Evolutionary conservation across 2,113 vertebrate genomes (phyloP).

Genomic region (Cyanocitta stelleri): DNA sequence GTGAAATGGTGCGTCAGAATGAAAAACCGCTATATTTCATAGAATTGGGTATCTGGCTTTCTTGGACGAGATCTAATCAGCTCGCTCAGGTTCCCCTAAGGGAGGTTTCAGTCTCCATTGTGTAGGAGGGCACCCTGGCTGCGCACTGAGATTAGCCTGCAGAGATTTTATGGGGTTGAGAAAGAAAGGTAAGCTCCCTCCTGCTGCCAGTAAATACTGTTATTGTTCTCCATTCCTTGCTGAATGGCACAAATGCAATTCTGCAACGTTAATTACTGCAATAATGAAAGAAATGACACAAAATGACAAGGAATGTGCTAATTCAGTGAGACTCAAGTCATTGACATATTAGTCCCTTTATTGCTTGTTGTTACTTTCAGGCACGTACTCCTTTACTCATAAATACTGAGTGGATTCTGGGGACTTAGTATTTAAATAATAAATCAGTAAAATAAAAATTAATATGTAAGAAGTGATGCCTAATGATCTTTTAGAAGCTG

Average conservation of each 20-base stretch:
- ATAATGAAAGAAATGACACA: constrained; percentile 53
- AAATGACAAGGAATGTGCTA: constrained; percentile 54
- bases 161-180: constrained; percentile 45
- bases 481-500: neutral
- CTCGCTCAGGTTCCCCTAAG: neutral
- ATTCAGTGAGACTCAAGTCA: constrained; percentile 24
- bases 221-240: constrained; percentile 47
- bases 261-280: constrained; percentile 54
- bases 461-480: neutral
- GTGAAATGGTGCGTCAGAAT: neutral
- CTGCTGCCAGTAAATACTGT: constrained; percentile 62
- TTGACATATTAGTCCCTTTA: constrained; percentile 33
- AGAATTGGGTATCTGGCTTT: constrained; percentile 7
- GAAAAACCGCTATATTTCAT: neutral
- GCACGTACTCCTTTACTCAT: neutral
- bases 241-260: constrained; percentile 56
- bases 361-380: neutral
- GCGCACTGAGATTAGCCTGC: constrained; percentile 31
- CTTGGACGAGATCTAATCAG: constrained; percentile 22
- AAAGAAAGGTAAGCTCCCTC: constrained; percentile 65
- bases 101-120: constrained; percentile 37
- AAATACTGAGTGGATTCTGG: neutral
- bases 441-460: neutral
- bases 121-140: constrained; percentile 12
- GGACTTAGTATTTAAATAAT: neutral